Base-by-base conservation (phyloP, 2,113 vertebrate genomes). In the Vidua macroura region DNA sequence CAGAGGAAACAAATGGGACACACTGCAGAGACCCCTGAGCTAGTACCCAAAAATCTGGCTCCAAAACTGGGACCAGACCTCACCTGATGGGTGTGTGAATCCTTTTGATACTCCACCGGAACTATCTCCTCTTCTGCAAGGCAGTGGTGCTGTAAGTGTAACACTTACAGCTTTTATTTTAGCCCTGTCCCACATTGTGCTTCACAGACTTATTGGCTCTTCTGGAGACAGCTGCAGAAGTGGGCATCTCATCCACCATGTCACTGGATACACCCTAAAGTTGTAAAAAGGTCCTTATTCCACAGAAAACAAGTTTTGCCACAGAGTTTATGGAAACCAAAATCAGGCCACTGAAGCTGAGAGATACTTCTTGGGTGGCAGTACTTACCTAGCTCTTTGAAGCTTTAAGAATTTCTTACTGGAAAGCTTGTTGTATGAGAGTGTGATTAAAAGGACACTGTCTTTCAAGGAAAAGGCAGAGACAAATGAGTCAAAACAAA, bases 401-500 rank as follows among this genome's bases (percentile, higher is more conserved):
- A 73, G 44, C 28, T 73, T 33, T 25, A 60, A 63, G n/a, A 41
- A 60, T 69, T 67, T 63, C 46, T 62, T 55, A 35, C 28, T 70
- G 64, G 68, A 89, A 90, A 90, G 39, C 51, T 59, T 44, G 7
- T 83, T 69, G 63, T 59, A 60, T 80, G 73, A 59, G 25, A 88
- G 25, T 23, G 59, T 33, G 15, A 48, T 76, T 82, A 84, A 93
- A 64, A 94, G n/a, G 35, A 93, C 30, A 13, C 30, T 62, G 91
- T 91, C 90, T 95, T 95, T 87, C 70, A 93, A 77, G 84, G 51
- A 74, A 91, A 76, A 93, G 53, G 76, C 66, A 83, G 89, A 87
- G 86, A 95, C 91, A 93, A 96, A 94, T 64, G 66, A 96, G 27
- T 90, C 37, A 58, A 94, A 92, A 43, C 48, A 13, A 75, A 94